Base-by-base conservation (phyloP, 2,797 vertebrate genomes). In the Esox lucius region DNA sequence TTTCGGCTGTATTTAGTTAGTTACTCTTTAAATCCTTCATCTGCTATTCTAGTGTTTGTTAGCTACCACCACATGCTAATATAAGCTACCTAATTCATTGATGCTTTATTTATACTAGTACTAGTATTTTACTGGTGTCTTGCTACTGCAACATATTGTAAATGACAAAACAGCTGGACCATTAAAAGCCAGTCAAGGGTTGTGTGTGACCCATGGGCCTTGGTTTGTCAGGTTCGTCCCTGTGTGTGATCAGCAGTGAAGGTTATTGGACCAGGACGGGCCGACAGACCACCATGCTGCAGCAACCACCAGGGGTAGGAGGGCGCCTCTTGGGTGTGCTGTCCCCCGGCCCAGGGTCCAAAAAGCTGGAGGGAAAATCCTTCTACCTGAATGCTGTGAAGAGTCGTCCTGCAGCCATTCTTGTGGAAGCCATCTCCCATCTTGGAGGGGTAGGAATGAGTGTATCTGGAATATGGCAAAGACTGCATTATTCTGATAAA, bases 371-470 rank as follows among this genome's bases (percentile, higher is more conserved):
- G 2, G 96, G 96, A 26, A 96, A 94, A 76, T 93, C 90, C 12
- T 97, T 97, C 83, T 97, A 95, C 84, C 86, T 97, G 65, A 95
- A 97, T 80, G 86, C 93, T 33, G 90, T 96, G 17, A 91, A 92
- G 81, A 95, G 91, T 83, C 93, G 93, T 6, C 73, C 84, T 0
- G 87, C 93, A 2, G 77, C 87, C 8, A 76, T 93, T 26, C 91
- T 98, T 74, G 87, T 91, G 4, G 92, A 89, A 74, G 83, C 90
- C 68, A 93, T 97, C 69, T 77, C 82, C 71, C 83, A 90, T 12
- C 89, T 96, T 5, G 95, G 95, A 61, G 96, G 96, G 92, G 96
- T 96, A 88, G 84, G 95, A 51, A 15, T 35, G 6, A 17, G 6
- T 15, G 26, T 24, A 1, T 64, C 33, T 5, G 70, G 11, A 46